A percentile compares a stretch with the other conserved stretches of the same genome.
phyloP scores from a whole-genome alignment of 2,113 vertebrate species.

The Hypocryptadius cinnamomeus region DNA sequence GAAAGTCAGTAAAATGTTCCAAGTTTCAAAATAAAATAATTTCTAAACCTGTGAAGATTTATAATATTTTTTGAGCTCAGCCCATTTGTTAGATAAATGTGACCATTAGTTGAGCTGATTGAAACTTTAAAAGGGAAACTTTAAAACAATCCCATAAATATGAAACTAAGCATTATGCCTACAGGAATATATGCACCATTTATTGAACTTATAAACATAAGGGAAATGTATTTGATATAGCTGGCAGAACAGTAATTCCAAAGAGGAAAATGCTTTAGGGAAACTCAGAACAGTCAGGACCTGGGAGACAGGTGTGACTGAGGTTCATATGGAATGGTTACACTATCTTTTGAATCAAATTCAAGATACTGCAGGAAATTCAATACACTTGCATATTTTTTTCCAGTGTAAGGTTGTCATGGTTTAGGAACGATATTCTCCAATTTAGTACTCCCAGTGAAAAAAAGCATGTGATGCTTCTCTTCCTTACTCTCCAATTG shows the following conservation, averaged over 20 bases:
- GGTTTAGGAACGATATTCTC: not conserved
- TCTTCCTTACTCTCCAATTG: not conserved
- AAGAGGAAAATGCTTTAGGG: not conserved
- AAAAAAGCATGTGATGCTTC: fast-evolving
- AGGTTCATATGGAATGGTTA: not conserved
- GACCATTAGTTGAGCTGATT: not conserved
- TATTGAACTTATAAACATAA: not conserved
- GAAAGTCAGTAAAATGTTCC: not conserved
- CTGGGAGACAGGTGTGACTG: not conserved
- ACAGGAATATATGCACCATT: not conserved
- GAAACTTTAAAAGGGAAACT: not conserved
- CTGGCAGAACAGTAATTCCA: not conserved
- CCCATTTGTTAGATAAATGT: not conserved
- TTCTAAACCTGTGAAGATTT: not conserved
- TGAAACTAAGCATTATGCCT: not conserved
- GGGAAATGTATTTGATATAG: not conserved
- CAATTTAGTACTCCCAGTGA: not conserved
- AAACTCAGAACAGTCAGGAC: not conserved
- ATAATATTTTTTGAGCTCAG: not conserved
- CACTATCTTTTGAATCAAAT: not conserved
- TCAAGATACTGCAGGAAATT: not conserved
- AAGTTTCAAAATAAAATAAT: not conserved
- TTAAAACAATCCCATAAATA: not conserved
- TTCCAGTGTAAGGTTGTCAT: not conserved
- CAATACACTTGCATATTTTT: not conserved